These are phyloP conservation scores for Pristionchus pacificus DNA, from an alignment of 1,140 invertebrate species.

Conservation along the genomic window DNA sequence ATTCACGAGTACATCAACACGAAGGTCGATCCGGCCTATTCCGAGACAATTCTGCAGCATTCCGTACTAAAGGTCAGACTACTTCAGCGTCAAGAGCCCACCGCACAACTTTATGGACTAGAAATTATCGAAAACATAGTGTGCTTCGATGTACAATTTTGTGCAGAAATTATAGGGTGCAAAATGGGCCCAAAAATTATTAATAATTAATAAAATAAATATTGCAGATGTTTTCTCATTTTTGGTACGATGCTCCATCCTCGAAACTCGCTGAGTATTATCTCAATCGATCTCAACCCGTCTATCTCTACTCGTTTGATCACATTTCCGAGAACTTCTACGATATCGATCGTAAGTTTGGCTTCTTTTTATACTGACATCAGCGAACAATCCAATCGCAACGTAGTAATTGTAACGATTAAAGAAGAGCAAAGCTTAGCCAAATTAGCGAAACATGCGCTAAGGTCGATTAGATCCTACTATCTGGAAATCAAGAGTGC, in stretches of 20 bases:
- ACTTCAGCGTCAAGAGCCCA: no score
- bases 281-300: slow-evolving; percentile 45
- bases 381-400: no score
- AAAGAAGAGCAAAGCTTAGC: no score
- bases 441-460: not conserved
- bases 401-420: no score
- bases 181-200: no score
- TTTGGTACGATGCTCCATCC: slow-evolving; percentile 56
- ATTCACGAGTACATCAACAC: slow-evolving; percentile 57
- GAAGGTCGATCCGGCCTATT: slow-evolving; percentile 47
- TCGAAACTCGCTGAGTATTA: slow-evolving; percentile 51
- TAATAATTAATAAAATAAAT: not conserved
- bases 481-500: not conserved
- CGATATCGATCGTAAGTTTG: slow-evolving; percentile 46
- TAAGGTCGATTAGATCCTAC: not conserved
- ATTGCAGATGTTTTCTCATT: slow-evolving; percentile 56
- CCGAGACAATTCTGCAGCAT: slow-evolving; percentile 42
- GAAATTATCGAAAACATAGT: no score
- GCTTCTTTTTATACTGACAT: not conserved
- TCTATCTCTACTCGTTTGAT: slow-evolving; percentile 57
- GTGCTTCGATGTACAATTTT: no score
- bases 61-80: slow-evolving; percentile 49
- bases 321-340: slow-evolving; percentile 56
- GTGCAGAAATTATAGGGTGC: no score
- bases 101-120: not conserved